Conservation (phyloP, 1,140 invertebrate species). For the Araneus ventricosus region DNA sequence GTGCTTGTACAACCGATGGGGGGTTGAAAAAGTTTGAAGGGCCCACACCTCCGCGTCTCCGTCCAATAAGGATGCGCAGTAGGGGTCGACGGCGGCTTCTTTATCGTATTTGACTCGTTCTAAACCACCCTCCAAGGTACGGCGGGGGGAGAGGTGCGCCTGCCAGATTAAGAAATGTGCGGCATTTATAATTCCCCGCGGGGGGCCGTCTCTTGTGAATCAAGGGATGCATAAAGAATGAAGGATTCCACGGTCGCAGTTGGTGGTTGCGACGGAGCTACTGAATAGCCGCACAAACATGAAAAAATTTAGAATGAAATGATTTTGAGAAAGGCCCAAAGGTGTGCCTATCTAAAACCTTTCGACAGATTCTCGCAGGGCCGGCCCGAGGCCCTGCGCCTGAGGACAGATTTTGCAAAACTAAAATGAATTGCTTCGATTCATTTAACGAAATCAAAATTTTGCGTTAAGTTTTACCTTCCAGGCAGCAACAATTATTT, state of each 20-base stretch:
- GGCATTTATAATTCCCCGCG: slow-evolving; percentile 47
- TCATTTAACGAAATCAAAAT: no score
- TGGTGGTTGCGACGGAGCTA: background rate
- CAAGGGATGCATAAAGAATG: slow-evolving; percentile 1
- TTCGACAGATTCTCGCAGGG: no score
- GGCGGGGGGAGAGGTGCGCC: slow-evolving; percentile 19
- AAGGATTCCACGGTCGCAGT: background rate
- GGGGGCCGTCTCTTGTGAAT: background rate
- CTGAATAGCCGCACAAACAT: background rate
- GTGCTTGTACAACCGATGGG: slow-evolving; percentile 17
- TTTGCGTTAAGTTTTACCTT: no score
- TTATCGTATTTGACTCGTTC: slow-evolving; percentile 50
- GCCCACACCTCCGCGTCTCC: slow-evolving; percentile 19
- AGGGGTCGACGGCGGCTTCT: slow-evolving; percentile 35
- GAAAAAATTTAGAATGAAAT: background rate
- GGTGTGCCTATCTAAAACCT: background rate
- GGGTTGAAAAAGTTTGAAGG: background rate
- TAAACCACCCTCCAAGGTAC: background rate
- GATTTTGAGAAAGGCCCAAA: background rate
- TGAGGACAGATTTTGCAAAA: no score
- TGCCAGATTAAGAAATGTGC: slow-evolving; percentile 47
- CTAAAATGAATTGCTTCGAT: no score
- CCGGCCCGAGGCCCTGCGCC: no score
- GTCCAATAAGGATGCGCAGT: slow-evolving; percentile 2
- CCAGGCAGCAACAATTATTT: no score